Conservation (phyloP, 2,888 invertebrate species). For the Standfussiana lucernea region DNA sequence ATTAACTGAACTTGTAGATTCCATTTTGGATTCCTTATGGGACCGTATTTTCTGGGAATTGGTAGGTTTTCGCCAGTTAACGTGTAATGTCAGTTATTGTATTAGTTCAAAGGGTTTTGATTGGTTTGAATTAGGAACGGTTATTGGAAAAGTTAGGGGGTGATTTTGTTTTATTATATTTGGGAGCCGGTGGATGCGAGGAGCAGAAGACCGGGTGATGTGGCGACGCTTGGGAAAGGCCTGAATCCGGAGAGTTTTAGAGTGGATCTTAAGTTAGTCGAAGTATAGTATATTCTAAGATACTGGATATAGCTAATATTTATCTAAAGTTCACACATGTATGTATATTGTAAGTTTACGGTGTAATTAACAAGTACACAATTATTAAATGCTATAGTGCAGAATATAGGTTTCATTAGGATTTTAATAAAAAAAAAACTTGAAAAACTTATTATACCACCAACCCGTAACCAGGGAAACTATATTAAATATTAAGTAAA, state of each 20-base stretch:
- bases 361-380: neutral
- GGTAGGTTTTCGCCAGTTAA: slow-evolving; percentile 41
- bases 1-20: slow-evolving; percentile 62
- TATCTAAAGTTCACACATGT: neutral
- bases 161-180: slow-evolving; percentile 21
- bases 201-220: neutral
- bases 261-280: neutral
- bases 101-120: slow-evolving; percentile 46
- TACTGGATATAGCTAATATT: neutral
- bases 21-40: slow-evolving; percentile 65
- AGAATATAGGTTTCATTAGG: neutral
- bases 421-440: too few relatives aligned
- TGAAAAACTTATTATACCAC: neutral
- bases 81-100: slow-evolving; percentile 41
- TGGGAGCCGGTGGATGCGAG: neutral
- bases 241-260: neutral
- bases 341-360: neutral
- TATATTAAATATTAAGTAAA: neutral
- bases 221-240: too few relatives aligned
- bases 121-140: slow-evolving; percentile 23
- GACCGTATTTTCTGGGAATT: slow-evolving; percentile 53
- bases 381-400: neutral
- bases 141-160: slow-evolving; percentile 4
- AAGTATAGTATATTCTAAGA: neutral
- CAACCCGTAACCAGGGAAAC: neutral